Evolutionary conservation across 2,113 vertebrate genomes (phyloP), one percentile per base, ranked within the genome.

Genomic region (Gymnorhina tibicen): DNA sequence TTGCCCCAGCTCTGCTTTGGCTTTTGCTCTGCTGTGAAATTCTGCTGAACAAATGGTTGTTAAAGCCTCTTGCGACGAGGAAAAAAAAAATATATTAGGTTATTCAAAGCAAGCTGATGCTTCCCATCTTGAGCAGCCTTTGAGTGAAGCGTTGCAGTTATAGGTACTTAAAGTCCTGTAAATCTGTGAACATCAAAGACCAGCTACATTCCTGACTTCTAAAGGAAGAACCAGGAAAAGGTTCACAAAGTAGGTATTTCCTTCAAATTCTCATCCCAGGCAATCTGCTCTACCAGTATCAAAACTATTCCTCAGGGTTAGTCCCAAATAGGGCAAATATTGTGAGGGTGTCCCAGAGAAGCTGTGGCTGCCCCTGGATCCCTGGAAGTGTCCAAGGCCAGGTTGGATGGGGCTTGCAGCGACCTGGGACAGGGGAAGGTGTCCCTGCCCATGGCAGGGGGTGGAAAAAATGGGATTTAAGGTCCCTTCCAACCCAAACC

Each of bases 401-500:
- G 46, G 33, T 0, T 68, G 53, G 37, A 50, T 0, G 0, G 16
- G 26, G 20, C 21, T 68, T 42, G 84, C 44, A 59, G 32, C 32
- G 32, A 0, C 4, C 27, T 59, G 44, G 22, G 14, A 0, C 0
- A 10, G 37, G 44, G 46, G 14, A 22, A 69, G 27, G 1, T 69
- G 63, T 27, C 46, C 27, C 33, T 77, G 33, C 9, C 26, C 15
- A 33, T 22, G 37, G 17, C 37, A 86, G 37, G 6, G 23, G 11
- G 6, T 32, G 35, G 49, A 23, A 39, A 13, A 6, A 13, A 32
- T 44, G 73, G 18, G 14, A 1, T 52, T 60, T 37, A 4, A 2
- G 9, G 7, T 27, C 27, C 14, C 16, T 60, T 52, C 33, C 39
- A 39, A 22, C 18, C 11, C 37, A 37, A 77, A 39, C 6, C 8